Conservation (phyloP, 1,140 invertebrate species). For the Magallana gigas region DNA sequence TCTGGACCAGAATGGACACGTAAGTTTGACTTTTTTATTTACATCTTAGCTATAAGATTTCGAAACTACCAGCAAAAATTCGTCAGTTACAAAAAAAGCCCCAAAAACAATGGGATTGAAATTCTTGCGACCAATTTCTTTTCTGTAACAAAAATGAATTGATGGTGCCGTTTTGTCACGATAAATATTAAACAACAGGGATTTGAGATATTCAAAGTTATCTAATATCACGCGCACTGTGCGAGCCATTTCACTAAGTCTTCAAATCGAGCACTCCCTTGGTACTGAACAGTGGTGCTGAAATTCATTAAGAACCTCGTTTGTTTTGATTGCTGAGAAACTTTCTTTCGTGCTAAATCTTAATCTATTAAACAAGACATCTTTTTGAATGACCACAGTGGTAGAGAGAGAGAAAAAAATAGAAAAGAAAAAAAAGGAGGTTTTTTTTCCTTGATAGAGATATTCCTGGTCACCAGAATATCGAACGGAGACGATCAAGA, state of each 20-base stretch:
- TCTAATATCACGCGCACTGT: conserved; percentile 42
- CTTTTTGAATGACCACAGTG: neutral
- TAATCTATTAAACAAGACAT: conserved; percentile 39
- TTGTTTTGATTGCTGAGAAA: neutral
- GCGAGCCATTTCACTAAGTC: conserved; percentile 21
- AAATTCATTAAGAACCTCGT: conserved; percentile 37
- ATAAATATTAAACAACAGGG: conserved; percentile 22
- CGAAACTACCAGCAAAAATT: too few relatives aligned
- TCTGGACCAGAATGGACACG: conserved; percentile 77
- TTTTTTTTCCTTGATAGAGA: conserved; percentile 10
- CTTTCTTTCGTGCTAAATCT: conserved; percentile 26
- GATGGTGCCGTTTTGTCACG: conserved; percentile 10
- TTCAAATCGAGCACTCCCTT: conserved; percentile 37
- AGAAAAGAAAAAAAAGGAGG: neutral
- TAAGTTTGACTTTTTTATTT: conserved; percentile 61
- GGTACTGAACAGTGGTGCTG: conserved; percentile 27
- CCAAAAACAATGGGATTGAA: too few relatives aligned
- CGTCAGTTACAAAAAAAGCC: too few relatives aligned
- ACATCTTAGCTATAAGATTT: too few relatives aligned
- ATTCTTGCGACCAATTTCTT: neutral
- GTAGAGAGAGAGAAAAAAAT: neutral
- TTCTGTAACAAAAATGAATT: conserved; percentile 28
- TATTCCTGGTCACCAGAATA: neutral
- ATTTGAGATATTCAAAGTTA: conserved; percentile 44
- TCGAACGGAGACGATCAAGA: conserved; percentile 26